Evolutionary conservation across 2,797 vertebrate genomes (phyloP).

Genomic region (Pelochelys cantorii): DNA sequence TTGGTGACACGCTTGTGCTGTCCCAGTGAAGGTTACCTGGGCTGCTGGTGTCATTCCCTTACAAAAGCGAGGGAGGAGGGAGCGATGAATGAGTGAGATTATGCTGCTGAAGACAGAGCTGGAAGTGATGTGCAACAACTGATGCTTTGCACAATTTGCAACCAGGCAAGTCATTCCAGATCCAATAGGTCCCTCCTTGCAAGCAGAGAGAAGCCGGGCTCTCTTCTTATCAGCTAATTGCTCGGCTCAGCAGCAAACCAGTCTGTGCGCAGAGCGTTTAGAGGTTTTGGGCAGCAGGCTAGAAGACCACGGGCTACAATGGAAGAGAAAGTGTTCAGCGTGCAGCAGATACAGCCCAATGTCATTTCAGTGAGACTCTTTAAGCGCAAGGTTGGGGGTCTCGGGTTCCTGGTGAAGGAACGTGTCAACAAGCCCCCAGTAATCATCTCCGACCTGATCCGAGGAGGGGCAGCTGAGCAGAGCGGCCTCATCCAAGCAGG

Average conservation of each 20-base stretch:
- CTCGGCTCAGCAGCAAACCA: accelerated
- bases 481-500: constrained; percentile 97
- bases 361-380: constrained; percentile 97
- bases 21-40: background rate
- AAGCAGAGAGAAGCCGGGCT: background rate
- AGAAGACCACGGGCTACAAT: constrained; percentile 78
- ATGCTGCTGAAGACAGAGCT: constrained; percentile 43
- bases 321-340: constrained; percentile 92
- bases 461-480: constrained; percentile 94
- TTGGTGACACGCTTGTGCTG: background rate
- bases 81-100: constrained; percentile 24
- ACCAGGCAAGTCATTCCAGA: constrained; percentile 26
- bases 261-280: accelerated
- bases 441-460: constrained; percentile 96
- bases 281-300: background rate
- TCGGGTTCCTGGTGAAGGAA: constrained; percentile 97
- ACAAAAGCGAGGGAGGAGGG: background rate
- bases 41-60: background rate
- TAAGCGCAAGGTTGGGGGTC: constrained; percentile 94
- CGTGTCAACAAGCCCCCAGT: constrained; percentile 94
- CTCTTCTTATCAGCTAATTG: background rate
- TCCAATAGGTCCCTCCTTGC: background rate
- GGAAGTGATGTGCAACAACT: constrained; percentile 25
- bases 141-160: constrained; percentile 26
- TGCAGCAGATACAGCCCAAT: constrained; percentile 97